phyloP scores from a whole-genome alignment of 2,113 vertebrate species.

The Malurus cyaneus region DNA sequence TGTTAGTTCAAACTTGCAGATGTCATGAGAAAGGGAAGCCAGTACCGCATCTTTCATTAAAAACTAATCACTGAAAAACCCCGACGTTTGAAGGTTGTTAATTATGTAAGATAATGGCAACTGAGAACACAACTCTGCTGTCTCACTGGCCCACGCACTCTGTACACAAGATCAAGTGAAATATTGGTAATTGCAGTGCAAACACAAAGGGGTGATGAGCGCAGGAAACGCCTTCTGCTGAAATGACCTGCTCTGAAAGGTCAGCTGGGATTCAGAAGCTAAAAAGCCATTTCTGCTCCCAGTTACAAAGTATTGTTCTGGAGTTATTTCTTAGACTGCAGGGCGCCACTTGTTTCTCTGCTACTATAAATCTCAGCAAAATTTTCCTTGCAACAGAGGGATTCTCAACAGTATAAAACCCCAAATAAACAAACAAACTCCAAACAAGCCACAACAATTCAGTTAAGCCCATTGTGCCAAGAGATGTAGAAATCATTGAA shows the following conservation, averaged over 20 bases:
- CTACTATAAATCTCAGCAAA: neutral
- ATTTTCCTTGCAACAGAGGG: neutral
- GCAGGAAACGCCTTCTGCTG: neutral
- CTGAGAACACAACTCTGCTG: neutral
- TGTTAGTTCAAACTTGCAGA: neutral
- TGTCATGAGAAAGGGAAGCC: neutral
- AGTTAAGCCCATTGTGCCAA: neutral
- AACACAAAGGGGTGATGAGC: neutral
- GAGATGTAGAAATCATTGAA: neutral
- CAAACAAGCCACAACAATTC: neutral
- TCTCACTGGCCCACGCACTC: neutral
- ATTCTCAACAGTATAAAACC: neutral
- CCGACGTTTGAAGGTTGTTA: neutral
- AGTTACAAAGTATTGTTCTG: neutral
- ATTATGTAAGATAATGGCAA: neutral
- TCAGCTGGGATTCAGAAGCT: constrained; percentile 10
- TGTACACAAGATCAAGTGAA: neutral
- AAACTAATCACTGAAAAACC: constrained; percentile 1
- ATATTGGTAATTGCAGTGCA: neutral
- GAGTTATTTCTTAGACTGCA: neutral
- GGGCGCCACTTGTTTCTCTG: neutral
- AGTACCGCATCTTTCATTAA: neutral
- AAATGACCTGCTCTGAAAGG: neutral
- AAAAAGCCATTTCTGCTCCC: constrained; percentile 8
- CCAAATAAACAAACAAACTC: neutral